Base-by-base conservation (phyloP, 2,797 vertebrate species). In the Miichthys miiuy region DNA sequence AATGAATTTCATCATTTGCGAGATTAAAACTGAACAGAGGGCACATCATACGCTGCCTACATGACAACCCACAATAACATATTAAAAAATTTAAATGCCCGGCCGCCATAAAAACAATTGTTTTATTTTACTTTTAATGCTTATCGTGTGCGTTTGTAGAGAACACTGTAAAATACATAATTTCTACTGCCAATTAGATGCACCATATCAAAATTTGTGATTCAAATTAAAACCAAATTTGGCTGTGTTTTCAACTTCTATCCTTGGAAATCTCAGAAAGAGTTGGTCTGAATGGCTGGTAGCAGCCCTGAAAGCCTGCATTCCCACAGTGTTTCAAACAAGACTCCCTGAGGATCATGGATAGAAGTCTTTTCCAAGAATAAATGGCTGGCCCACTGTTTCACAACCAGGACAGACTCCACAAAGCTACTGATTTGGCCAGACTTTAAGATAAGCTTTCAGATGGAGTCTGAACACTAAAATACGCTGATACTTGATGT, bases 1-100 rank as follows among this genome's bases (percentile, higher is more conserved):
- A 44, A 52, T 13, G 25, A n/a, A 44, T 64, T 70, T 69, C 0
- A 51, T 25, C 17, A 9, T 56, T 27, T 41, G 17, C 34, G 3
- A 55, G 62, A 81, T 62, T 67, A 68, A 56, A 68, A 50, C 23
- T 5, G 30, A 72, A 23, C 9, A 60, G 50, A 68, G 51, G 10
- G 25, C 3, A 46, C 0, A 20, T 3, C 6, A 25, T 6, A 17
- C 1, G 25, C 46, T 48, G 63, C 20, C 50, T 11, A 8, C 2
- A 48, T 14, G 8, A 51, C 25, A 51, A 20, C 50, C 11, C 17
- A 60, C 62, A 41, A 42, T 11, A 52, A 51, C n/a, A 27, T 5
- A 14, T 14, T 20, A 44, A 23, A 41, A 23, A 5, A 44, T 5
- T 21, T 52, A 18, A 44, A 34, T 20, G 11, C 4, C 5, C 14